Percentiles rank a stretch among this genome's conserved stretches.
Conservation (phyloP, 2,888 invertebrate species). For the Galerucella pusilla region DNA sequence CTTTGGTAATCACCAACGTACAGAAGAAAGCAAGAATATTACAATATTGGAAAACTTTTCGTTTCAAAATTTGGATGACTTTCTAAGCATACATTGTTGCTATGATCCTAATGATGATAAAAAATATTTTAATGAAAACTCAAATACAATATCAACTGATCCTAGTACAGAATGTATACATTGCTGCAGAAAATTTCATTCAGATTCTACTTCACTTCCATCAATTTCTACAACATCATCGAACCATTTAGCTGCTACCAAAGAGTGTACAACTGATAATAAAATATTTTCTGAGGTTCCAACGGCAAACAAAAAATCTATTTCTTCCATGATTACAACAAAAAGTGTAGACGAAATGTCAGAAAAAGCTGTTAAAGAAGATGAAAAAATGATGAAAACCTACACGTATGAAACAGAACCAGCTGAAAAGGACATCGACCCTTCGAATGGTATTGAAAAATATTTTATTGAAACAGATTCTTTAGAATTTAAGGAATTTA, state of each 20-base stretch:
- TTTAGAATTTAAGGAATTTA: constrained; percentile 56
- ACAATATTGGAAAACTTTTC: background rate
- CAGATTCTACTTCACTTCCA: background rate
- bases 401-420: background rate
- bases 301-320: background rate
- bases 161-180: background rate
- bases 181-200: background rate
- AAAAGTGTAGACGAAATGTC: constrained; percentile 3
- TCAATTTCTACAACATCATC: background rate
- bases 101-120: background rate
- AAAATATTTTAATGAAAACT: background rate
- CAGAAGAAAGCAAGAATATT: background rate
- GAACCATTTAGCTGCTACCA: background rate
- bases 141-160: background rate
- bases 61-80: background rate
- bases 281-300: background rate
- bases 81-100: background rate
- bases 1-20: background rate
- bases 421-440: constrained; percentile 4
- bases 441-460: background rate
- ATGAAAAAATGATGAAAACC: background rate
- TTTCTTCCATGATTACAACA: background rate
- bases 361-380: background rate
- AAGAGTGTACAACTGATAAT: background rate
- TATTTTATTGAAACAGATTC: constrained; percentile 45